These are phyloP conservation scores for Astreopora myriophthalma DNA, from an alignment of 64 coral and sea anemone species.

Conservation along the genomic window DNA sequence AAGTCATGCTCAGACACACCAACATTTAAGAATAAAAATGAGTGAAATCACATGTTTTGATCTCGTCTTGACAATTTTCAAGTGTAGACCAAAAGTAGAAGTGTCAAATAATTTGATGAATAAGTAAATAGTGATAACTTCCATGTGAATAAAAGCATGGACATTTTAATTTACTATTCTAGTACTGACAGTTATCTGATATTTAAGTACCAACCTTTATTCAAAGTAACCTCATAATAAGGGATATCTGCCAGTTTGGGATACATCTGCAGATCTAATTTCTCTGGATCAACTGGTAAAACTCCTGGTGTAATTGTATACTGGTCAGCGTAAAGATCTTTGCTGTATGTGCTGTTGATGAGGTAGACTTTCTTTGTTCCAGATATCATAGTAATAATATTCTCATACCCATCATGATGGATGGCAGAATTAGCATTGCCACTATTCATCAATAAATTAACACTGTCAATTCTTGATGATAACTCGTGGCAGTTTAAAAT, in stretches of 20 bases:
- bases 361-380: constrained; percentile 77
- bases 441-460: constrained; percentile 81
- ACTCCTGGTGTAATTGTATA: constrained; percentile 77
- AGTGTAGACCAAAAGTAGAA: too few species aligned
- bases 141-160: too few species aligned
- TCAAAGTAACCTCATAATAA: constrained; percentile 74
- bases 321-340: constrained; percentile 87
- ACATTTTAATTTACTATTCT: too few species aligned
- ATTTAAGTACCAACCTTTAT: constrained; percentile 51
- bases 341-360: constrained; percentile 75
- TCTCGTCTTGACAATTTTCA: too few species aligned
- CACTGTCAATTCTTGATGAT: constrained; percentile 55
- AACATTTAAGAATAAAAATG: too few species aligned
- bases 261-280: constrained; percentile 73
- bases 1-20: too few species aligned
- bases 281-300: constrained; percentile 73
- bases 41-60: too few species aligned
- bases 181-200: neutral
- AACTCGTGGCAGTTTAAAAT: constrained; percentile 87
- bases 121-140: too few species aligned
- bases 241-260: constrained; percentile 77
- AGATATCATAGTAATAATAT: constrained; percentile 81
- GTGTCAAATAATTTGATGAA: too few species aligned
- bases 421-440: constrained; percentile 85
- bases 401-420: constrained; percentile 99